Evolutionary conservation across 2,797 vertebrate genomes (phyloP), one percentile per base, ranked within the genome.

Genomic region (Anisognathus igniventris): DNA sequence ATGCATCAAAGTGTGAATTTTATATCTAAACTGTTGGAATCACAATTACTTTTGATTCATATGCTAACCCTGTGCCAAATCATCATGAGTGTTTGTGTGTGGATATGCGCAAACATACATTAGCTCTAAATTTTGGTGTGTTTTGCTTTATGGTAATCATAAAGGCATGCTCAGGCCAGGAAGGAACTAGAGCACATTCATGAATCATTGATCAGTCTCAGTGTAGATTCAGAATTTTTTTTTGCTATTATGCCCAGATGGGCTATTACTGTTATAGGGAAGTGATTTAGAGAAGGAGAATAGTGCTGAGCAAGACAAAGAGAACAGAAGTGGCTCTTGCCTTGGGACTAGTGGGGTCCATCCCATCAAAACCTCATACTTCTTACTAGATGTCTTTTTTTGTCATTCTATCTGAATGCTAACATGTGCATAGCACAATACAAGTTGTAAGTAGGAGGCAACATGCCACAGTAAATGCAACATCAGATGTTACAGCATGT

Each of bases 11-110:
- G 16, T 31, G 44, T 88, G 39, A 50, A 44, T 25, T 86, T 82
- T 68, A 35, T 19, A 16, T 25, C 15, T 65, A 79, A 90, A 57
- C 21, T 19, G 30, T 27, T 61, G 17, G 37, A 31, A 33, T 15
- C 14, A 65, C 20, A 61, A 33, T 18, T 75, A 37, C 33, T 90
- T 85, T 50, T 90, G 23, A 72, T 44, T 45, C 14, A 12, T 31
- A 39, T 20, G 25, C 6, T 57, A 79, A 53, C 21, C 6, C 19
- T 50, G 30, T 54, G 54, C 19, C 30, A 18, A 56, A 27, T 57
- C 10, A 27, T 19, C 10, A 2, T 0, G 6, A 50, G 2, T 39
- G 7, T 62, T 85, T 58, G 19, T 2, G 2, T 18, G 33, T 40
- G 15, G 28, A 28, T 39, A 31, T 17, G 30, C 19, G 54, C 27